Percentiles rank a stretch among this genome's conserved stretches.
Conservation (phyloP, 2,113 vertebrate genomes). For the Hippolais icterina region DNA sequence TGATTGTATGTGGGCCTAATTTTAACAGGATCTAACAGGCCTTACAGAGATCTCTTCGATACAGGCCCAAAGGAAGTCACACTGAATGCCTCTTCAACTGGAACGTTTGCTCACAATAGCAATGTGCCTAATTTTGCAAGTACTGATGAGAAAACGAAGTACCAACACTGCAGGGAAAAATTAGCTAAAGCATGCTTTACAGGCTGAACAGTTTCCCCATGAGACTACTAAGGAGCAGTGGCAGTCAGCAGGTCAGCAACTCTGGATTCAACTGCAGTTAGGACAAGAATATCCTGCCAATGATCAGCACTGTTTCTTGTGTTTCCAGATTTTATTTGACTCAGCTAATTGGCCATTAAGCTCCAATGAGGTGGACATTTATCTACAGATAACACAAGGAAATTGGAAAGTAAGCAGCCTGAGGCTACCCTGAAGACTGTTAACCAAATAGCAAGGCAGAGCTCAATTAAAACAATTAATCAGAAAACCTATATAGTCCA, state of each 20-base stretch:
- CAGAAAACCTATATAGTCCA: not conserved
- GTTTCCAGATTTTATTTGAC: constrained; percentile 48
- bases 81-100: not conserved
- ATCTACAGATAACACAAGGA: constrained; percentile 38
- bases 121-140: not conserved
- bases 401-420: constrained; percentile 49
- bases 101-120: not conserved
- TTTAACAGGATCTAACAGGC: not conserved
- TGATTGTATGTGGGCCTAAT: not conserved
- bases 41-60: fast-evolving
- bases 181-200: not conserved
- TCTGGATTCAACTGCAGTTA: not conserved
- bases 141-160: not conserved
- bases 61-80: not conserved
- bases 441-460: constrained; percentile 37
- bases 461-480: constrained; percentile 55
- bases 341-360: constrained; percentile 49
- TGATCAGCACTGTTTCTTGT: not conserved
- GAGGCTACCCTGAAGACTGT: constrained; percentile 22
- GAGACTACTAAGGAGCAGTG: not conserved
- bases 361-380: constrained; percentile 18
- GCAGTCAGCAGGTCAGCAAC: not conserved
- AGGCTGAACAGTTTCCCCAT: not conserved
- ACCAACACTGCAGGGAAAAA: not conserved
- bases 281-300: not conserved